Percentiles rank a stretch among this genome's conserved stretches.
These are phyloP conservation scores for Cataglyphis hispanica DNA, from an alignment of 1,140 invertebrate species.

Conservation along the genomic window DNA sequence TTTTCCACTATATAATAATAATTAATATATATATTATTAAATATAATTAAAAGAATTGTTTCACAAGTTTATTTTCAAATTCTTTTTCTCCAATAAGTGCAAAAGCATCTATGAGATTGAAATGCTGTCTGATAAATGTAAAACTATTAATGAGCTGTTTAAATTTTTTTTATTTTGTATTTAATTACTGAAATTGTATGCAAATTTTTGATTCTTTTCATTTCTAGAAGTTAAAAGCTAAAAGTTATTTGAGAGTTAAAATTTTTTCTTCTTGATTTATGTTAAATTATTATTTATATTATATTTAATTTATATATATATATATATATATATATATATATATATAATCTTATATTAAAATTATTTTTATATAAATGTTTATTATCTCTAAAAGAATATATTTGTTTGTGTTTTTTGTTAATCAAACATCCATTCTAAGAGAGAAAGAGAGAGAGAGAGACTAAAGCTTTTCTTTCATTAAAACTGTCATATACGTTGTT, in stretches of 20 bases:
- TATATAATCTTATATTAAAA: not conserved
- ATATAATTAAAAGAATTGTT: too few species aligned
- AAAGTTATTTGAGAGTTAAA: not conserved
- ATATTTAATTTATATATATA: not conserved
- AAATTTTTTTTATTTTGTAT: too few species aligned
- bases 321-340: too few species aligned
- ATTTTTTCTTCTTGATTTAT: not conserved
- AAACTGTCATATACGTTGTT: constrained; percentile 13
- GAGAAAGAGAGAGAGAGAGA: too few species aligned
- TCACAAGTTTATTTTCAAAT: too few species aligned
- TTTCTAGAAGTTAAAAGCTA: not conserved
- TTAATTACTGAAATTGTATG: too few species aligned
- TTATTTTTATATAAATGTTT: not conserved
- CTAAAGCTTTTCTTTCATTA: constrained; percentile 11
- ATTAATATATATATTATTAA: too few species aligned
- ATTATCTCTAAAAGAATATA: not conserved
- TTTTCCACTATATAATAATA: too few species aligned
- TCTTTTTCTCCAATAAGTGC: too few species aligned
- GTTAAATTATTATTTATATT: not conserved
- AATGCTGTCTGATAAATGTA: not conserved
- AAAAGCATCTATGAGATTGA: too few species aligned
- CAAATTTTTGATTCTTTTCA: not conserved
- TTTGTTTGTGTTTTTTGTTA: not conserved
- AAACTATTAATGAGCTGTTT: not conserved
- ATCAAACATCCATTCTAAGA: not conserved